Evolutionary conservation across 2,113 vertebrate genomes (phyloP).

Genomic region (Paramisgurnus dabryanus): DNA sequence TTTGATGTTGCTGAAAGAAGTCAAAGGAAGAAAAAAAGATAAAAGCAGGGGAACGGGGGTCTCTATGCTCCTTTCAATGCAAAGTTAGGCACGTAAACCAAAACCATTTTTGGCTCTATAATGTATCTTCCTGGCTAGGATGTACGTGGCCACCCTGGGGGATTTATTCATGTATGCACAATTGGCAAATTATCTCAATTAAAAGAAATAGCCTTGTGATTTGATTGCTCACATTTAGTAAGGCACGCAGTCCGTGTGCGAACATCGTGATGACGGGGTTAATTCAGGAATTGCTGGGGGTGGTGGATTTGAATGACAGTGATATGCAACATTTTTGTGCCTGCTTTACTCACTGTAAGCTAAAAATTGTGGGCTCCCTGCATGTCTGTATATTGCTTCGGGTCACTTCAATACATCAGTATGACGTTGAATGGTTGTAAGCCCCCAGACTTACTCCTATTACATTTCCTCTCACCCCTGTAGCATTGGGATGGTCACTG

Average conservation of each 20-base stretch:
- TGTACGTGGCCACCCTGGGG: neutral
- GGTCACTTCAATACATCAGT: no score
- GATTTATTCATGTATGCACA: slow-evolving; percentile 6
- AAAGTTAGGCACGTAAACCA: neutral
- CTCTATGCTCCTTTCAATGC: slow-evolving; percentile 13
- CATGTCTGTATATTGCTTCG: no score
- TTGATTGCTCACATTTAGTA: slow-evolving; percentile 16
- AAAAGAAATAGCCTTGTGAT: slow-evolving; percentile 3
- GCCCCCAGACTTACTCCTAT: no score
- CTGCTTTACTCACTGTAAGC: no score
- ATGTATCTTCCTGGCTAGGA: neutral
- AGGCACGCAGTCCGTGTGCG: neutral
- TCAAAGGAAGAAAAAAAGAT: slow-evolving; percentile 52
- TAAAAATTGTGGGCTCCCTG: no score
- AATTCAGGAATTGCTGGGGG: neutral
- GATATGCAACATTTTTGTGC: slow-evolving; percentile 2
- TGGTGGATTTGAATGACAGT: neutral
- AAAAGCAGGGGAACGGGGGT: slow-evolving; percentile 28
- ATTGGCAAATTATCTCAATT: neutral
- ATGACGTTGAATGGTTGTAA: no score
- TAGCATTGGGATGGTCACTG: neutral
- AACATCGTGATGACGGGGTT: neutral
- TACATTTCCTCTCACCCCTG: no score
- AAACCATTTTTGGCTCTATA: neutral
- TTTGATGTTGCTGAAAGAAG: slow-evolving; percentile 39